Conservation (phyloP, 2,797 vertebrate species). For the Mastacembelus armatus region DNA sequence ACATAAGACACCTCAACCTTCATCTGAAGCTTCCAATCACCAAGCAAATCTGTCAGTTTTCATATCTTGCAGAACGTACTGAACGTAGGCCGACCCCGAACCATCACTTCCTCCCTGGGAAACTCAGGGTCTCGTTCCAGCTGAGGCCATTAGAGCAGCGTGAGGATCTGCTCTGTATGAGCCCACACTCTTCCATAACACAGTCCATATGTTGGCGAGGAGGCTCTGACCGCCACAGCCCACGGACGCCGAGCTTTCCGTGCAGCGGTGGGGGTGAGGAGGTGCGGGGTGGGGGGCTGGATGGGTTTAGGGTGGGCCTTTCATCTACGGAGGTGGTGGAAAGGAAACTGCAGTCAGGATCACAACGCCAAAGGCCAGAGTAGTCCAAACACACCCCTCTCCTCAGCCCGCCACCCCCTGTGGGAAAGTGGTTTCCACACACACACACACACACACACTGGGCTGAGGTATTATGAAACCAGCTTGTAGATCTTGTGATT, state of each 20-base stretch:
- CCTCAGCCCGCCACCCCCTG: conserved; percentile 46
- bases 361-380: conserved; percentile 53
- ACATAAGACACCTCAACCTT: too few relatives aligned
- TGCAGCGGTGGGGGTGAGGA: background rate
- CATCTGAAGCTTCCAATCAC: too few relatives aligned
- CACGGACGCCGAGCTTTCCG: conserved; percentile 36
- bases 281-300: background rate
- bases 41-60: too few relatives aligned
- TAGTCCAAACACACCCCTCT: conserved; percentile 53
- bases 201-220: conserved; percentile 62
- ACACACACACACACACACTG: conserved; percentile 43
- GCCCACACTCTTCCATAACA: conserved; percentile 58
- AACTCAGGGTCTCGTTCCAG: conserved; percentile 60
- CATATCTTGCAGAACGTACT: conserved; percentile 3
- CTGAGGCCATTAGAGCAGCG: conserved; percentile 25
- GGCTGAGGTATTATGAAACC: too few relatives aligned
- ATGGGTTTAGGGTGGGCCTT: conserved; percentile 29
- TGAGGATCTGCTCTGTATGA: conserved; percentile 44
- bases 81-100: conserved; percentile 15
- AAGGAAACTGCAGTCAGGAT: conserved; percentile 53
- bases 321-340: conserved; percentile 62
- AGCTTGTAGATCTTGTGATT: too few relatives aligned
- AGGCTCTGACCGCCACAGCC: conserved; percentile 22
- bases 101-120: conserved; percentile 34
- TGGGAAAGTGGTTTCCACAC: conserved; percentile 77